phyloP scores from a whole-genome alignment of 2,888 invertebrate genomes.

The Epinotia brunnichana region DNA sequence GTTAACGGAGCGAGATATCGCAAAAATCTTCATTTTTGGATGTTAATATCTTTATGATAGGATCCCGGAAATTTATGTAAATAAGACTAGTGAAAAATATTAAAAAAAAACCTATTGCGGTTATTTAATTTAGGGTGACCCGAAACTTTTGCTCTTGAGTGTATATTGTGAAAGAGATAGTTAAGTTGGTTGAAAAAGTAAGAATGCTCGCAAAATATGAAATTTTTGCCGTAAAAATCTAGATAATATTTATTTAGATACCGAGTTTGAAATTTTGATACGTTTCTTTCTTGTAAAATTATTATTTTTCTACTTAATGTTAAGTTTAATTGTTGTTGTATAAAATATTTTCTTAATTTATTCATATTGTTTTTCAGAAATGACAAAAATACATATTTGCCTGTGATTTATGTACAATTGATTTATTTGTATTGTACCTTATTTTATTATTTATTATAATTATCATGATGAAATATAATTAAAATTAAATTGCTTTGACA shows the following conservation, averaged over 20 bases:
- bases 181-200: no score
- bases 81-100: no score
- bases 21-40: no score
- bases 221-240: no score
- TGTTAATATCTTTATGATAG: no score
- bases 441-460: slow-evolving; percentile 35
- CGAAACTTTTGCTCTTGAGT: no score
- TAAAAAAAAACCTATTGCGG: no score
- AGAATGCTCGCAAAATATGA: not conserved
- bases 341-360: slow-evolving; percentile 13
- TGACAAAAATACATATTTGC: slow-evolving; percentile 15
- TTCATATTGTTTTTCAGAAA: slow-evolving; percentile 13
- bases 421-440: slow-evolving; percentile 26
- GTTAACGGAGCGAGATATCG: no score
- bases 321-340: slow-evolving; percentile 26
- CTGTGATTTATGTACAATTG: slow-evolving; percentile 43
- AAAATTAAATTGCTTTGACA: slow-evolving; percentile 39
- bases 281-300: not conserved
- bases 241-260: no score
- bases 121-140: no score
- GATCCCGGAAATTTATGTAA: no score
- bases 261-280: not conserved
- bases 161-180: no score
- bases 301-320: slow-evolving; percentile 10
- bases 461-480: slow-evolving; percentile 35